These are phyloP conservation scores for Pygathrix nemaeus DNA, from an alignment of 2,113 vertebrate species.

Conservation along the genomic window DNA sequence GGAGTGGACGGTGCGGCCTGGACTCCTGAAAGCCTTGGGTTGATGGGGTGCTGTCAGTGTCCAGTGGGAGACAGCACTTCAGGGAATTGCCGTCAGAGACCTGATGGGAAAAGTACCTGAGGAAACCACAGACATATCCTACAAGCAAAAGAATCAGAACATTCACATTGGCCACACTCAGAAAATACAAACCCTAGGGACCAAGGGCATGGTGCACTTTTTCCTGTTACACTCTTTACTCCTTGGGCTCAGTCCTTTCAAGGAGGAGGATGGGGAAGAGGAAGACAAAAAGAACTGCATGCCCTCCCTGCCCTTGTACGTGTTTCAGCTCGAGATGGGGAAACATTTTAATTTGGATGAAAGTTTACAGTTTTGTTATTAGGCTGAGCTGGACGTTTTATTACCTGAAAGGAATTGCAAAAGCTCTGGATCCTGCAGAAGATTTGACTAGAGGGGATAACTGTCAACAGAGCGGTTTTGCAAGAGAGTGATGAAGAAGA, in stretches of 20 bases:
- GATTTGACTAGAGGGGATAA: neutral
- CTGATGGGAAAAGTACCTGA: neutral
- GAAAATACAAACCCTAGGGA: neutral
- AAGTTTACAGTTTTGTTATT: neutral
- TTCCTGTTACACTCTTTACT: neutral
- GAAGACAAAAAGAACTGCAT: neutral
- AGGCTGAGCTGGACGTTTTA: neutral
- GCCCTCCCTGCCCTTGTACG: neutral
- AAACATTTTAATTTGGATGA: neutral
- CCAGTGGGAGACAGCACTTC: neutral
- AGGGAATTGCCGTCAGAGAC: neutral
- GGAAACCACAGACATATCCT: neutral
- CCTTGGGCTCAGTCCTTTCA: too few species aligned
- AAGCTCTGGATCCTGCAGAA: neutral
- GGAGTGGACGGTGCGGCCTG: neutral
- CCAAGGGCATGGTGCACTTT: neutral
- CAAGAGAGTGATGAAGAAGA: neutral
- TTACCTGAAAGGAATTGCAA: neutral
- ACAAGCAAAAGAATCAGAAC: neutral
- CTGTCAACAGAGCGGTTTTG: neutral
- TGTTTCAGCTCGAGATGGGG: neutral
- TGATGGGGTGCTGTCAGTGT: neutral
- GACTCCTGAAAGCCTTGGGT: neutral
- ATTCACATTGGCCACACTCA: neutral
- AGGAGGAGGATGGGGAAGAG: neutral